A percentile compares a stretch with the other conserved stretches of the same genome.
These are phyloP conservation scores for Acleris holmiana DNA, from an alignment of 2,888 invertebrate genomes.

Conservation along the genomic window DNA sequence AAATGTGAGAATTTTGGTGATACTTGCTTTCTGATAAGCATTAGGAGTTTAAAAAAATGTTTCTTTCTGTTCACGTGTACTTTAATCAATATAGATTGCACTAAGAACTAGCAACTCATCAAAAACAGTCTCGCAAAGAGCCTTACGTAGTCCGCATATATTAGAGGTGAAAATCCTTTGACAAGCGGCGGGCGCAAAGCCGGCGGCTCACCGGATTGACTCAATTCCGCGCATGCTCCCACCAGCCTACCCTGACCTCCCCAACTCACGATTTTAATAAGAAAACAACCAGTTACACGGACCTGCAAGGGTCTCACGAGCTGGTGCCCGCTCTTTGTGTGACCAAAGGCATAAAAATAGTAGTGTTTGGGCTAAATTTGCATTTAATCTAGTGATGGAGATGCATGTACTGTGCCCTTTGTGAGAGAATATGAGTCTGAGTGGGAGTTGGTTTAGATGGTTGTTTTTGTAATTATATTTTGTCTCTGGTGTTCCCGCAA, in stretches of 20 bases:
- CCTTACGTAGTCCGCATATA: conserved; percentile 26
- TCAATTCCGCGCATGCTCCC: conserved; percentile 33
- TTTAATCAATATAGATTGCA: neutral
- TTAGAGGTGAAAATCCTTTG: conserved; percentile 35
- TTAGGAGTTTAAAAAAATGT: too few species aligned
- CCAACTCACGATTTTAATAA: neutral
- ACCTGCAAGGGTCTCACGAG: neutral
- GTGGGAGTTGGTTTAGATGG: too few species aligned
- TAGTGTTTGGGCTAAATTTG: conserved; percentile 48
- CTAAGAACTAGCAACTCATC: neutral
- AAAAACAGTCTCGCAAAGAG: conserved; percentile 1
- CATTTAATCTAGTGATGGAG: conserved; percentile 43
- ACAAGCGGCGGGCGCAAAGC: conserved; percentile 20
- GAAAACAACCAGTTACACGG: neutral
- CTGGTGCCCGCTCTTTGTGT: conserved; percentile 40
- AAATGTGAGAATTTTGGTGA: too few species aligned
- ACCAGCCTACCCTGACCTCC: conserved; percentile 39
- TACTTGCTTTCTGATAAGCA: too few species aligned
- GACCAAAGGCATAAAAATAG: conserved; percentile 42
- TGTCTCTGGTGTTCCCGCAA: too few species aligned
- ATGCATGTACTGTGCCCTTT: conserved; percentile 34
- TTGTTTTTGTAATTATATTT: too few species aligned
- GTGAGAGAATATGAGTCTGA: neutral
- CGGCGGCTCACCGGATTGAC: conserved; percentile 45
- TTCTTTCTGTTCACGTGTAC: too few species aligned